phyloP scores from a whole-genome alignment of 2,888 invertebrate genomes.

The Agrotis puta region DNA sequence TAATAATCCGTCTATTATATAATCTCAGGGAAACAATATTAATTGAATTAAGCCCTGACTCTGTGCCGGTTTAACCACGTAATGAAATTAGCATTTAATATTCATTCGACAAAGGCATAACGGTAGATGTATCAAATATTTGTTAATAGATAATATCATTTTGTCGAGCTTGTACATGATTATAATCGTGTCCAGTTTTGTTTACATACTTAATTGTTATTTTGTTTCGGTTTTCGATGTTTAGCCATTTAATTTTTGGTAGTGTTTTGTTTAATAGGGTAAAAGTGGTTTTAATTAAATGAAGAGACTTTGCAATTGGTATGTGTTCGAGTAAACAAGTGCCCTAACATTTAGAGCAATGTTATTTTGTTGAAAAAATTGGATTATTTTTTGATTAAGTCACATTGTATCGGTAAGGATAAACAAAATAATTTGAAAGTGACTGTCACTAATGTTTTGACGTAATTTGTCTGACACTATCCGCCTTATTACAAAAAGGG shows the following conservation, averaged over 20 bases:
- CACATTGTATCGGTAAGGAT: too few relatives aligned
- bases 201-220: constrained; percentile 27
- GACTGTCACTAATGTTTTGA: too few relatives aligned
- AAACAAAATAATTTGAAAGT: too few relatives aligned
- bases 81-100: constrained; percentile 76
- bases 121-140: constrained; percentile 60
- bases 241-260: constrained; percentile 5
- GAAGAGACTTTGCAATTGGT: too few relatives aligned
- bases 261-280: constrained; percentile 5
- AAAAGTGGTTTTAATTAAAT: background rate
- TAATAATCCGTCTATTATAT: constrained; percentile 68
- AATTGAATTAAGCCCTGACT: constrained; percentile 73
- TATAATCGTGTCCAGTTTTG: constrained; percentile 4
- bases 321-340: too few relatives aligned
- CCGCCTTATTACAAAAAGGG: too few relatives aligned
- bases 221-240: constrained; percentile 14
- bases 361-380: too few relatives aligned
- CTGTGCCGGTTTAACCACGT: constrained; percentile 62
- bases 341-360: too few relatives aligned
- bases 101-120: constrained; percentile 69
- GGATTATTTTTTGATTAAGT: too few relatives aligned
- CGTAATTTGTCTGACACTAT: too few relatives aligned
- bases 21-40: constrained; percentile 73
- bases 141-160: constrained; percentile 53
- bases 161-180: constrained; percentile 47